Conservation (phyloP, 2,113 vertebrate species). For the Aptenodytes patagonicus region DNA sequence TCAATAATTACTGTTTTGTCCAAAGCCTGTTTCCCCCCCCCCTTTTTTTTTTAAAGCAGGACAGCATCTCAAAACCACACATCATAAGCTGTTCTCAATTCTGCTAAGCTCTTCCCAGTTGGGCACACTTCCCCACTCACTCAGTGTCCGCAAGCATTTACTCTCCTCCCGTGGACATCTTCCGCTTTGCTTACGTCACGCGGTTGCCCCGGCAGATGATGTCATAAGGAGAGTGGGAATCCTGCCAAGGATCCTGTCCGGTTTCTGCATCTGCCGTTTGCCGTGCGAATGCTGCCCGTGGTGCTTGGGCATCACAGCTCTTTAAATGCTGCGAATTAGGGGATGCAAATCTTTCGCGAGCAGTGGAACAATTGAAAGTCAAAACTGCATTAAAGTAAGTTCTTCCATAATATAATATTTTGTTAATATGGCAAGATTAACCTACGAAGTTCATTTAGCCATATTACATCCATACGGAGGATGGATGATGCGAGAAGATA, state of each 20-base stretch:
- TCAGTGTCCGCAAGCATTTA: background rate
- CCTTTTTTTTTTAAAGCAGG: background rate
- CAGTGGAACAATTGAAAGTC: background rate
- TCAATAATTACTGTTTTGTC: background rate
- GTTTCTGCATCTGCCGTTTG: background rate
- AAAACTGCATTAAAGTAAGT: background rate
- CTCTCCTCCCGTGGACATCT: background rate
- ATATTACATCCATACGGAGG: accelerated
- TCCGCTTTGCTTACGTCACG: background rate
- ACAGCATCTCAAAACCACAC: background rate
- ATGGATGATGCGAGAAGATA: background rate
- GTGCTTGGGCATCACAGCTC: background rate
- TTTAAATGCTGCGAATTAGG: background rate
- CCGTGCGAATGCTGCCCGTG: accelerated
- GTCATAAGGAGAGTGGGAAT: background rate
- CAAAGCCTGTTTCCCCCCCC: background rate
- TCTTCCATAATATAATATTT: background rate
- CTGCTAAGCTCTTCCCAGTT: accelerated
- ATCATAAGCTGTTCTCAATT: too few species aligned
- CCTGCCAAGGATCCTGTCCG: background rate
- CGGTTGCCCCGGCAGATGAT: background rate
- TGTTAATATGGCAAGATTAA: background rate
- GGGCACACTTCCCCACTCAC: background rate
- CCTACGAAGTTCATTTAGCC: background rate
- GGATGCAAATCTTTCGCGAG: background rate